These are phyloP conservation scores for Lipotes vexillifer DNA, from an alignment of 2,113 vertebrate genomes.

Conservation along the genomic window DNA sequence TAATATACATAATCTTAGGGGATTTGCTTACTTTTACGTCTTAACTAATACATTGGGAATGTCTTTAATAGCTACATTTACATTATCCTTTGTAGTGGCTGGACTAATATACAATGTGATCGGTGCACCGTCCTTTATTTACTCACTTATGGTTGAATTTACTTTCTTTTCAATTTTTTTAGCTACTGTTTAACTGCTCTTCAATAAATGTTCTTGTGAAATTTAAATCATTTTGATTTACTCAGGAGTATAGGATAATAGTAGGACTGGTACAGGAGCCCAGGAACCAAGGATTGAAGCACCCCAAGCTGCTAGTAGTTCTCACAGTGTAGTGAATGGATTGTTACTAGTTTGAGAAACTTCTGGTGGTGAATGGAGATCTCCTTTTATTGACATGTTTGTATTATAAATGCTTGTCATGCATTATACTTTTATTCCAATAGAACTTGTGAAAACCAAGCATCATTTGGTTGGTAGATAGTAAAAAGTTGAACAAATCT, in stretches of 20 bases:
- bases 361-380: neutral
- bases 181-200: neutral
- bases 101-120: neutral
- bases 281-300: neutral
- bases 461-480: neutral
- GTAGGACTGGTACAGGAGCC: neutral
- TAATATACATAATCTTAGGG: neutral
- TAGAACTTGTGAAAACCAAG: neutral
- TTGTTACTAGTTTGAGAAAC: neutral
- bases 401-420: neutral
- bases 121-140: neutral
- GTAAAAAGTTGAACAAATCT: neutral
- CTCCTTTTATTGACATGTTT: neutral
- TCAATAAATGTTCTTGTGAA: neutral
- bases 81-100: neutral
- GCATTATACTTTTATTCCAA: neutral
- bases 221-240: conserved; percentile 6
- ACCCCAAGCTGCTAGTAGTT: neutral
- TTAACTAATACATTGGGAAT: neutral
- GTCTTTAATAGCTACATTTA: neutral
- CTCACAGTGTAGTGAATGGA: neutral
- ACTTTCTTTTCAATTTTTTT: neutral
- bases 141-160: neutral
- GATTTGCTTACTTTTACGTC: neutral
- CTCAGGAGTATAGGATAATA: neutral